Base-by-base conservation (phyloP, 1,140 invertebrate genomes). In the Planococcus citri region DNA sequence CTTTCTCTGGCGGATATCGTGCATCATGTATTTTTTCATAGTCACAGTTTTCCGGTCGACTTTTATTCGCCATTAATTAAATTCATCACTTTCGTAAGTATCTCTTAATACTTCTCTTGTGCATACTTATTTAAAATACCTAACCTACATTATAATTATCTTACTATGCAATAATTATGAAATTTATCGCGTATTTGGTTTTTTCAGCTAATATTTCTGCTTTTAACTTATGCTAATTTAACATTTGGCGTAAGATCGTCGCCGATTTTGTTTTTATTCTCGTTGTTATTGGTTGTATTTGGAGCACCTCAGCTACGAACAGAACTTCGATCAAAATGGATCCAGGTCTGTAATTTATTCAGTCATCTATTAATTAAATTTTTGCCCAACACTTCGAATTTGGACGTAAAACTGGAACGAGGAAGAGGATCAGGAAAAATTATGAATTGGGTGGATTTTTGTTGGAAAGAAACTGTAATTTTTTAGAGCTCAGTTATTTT, bases 211-310 rank as follows among this genome's bases (percentile, higher is more conserved):
- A 80, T 94, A 74, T 81, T 86, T 72, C 81, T 83, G 38, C 77
- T 85, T 37, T 80, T 95, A 71, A 79, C 92, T 72, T 80, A 85
- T 71, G 88, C 87, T 72, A 94, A 94, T 77, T 85, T 86, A 76
- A 90, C 88, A 77, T 84, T 86, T 82, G 94, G 94, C 27, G 81
- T 95, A 72, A 81, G 88, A 74, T 89, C 91, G 12, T 95, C 94
- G 17, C 94, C 93, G 24, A 81, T 92, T 64, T 79, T 92, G 73
- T 94, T 95, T 77, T 78, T 92, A 51, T 97, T 95, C 80, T 97
- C 92, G 92, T 81, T 94, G 25, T 76, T 92, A 1, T 76, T 90
- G 60, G 77, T 81, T 4, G 12, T 95, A 27, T 87, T 84, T 73
- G 88, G 88, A 33, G 78, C 87, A 71, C 81, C 91, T 21, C 87